Evolutionary conservation across 1,140 invertebrate species (phyloP).

Genomic region (Euwallacea similis): DNA sequence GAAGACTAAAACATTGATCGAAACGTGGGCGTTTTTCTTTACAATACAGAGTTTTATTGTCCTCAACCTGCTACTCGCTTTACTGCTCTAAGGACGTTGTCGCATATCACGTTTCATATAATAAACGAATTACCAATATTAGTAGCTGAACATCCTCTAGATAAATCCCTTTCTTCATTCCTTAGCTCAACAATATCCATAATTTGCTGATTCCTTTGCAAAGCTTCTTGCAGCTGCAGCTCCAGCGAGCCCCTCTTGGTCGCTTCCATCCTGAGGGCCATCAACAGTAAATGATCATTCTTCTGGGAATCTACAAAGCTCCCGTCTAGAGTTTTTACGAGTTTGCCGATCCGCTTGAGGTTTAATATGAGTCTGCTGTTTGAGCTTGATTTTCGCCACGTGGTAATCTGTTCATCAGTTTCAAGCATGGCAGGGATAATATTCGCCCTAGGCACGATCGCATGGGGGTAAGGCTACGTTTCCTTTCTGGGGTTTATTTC

Average conservation of each 20-base stretch:
- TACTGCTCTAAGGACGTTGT: neutral
- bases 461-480: too few relatives aligned
- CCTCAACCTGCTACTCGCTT: too few relatives aligned
- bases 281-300: slow-evolving; percentile 34
- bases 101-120: slow-evolving; percentile 7
- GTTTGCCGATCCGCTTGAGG: slow-evolving; percentile 4
- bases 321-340: slow-evolving; percentile 33
- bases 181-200: slow-evolving; percentile 27
- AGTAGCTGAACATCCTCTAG: slow-evolving; percentile 8
- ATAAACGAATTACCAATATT: slow-evolving; percentile 23
- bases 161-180: slow-evolving; percentile 9
- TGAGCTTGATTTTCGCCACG: slow-evolving; percentile 1
- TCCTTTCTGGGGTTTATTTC: too few relatives aligned
- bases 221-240: slow-evolving; percentile 32
- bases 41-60: too few relatives aligned
- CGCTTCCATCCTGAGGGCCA: slow-evolving; percentile 31
- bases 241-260: slow-evolving; percentile 22
- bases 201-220: slow-evolving; percentile 38
- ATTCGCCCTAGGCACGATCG: neutral
- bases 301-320: slow-evolving; percentile 30
- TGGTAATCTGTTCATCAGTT: slow-evolving; percentile 14
- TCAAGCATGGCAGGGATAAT: slow-evolving; percentile 15
- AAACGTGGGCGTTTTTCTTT: too few relatives aligned
- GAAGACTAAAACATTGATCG: too few relatives aligned
- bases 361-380: slow-evolving; percentile 10